Evolutionary conservation across 2,888 invertebrate genomes (phyloP), one percentile per base, ranked within the genome.

Genomic region (Mythimna lalbum): DNA sequence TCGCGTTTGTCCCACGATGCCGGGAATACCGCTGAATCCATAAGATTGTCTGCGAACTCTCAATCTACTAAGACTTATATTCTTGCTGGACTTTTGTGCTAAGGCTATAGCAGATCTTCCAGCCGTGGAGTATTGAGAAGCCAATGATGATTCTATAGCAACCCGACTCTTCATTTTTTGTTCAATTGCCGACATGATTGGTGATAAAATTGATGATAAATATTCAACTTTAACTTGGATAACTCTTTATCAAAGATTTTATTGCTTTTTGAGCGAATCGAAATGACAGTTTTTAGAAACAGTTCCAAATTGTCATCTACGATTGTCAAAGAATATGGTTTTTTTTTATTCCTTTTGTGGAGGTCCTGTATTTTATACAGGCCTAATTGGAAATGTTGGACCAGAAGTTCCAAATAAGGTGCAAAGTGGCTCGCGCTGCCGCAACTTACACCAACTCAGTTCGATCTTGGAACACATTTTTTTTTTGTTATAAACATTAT

Each of bases 1-100:
- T 90, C 62, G 93, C 1, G 90, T 67, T 0, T 91, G 33, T 4
- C 7, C 90, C 60, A 89, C 89, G 47, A 95, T 86, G 0, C 94
- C 93, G 17, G 93, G 83, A 0, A 94, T 87, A 12, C 90, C 88
- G 17, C 84, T 10, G 49, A 93, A 95, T 0, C 95, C 95, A 73
- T 83, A 94, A 0, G 95, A 94, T 0, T 70, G 79, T 69, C 72
- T 89, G 4, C 95, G 85, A n/a, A 93, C 43, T 64, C 73, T 91
- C 57, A 94, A 14, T 21, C 95, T 88, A 39, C 95, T 94, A 68
- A 90, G 79, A 53, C 12, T 55, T 2, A 27, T 0, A n/a, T 6
- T n/a, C 14, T n/a, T 27, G 39, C 17, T 59, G 23, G 73, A 39
- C 7, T 0, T 49, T 21, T 4, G 4, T 1, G 0, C 10, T 1